These are phyloP conservation scores for Chelon auratus DNA, from an alignment of 2,797 vertebrate genomes.

Conservation along the genomic window DNA sequence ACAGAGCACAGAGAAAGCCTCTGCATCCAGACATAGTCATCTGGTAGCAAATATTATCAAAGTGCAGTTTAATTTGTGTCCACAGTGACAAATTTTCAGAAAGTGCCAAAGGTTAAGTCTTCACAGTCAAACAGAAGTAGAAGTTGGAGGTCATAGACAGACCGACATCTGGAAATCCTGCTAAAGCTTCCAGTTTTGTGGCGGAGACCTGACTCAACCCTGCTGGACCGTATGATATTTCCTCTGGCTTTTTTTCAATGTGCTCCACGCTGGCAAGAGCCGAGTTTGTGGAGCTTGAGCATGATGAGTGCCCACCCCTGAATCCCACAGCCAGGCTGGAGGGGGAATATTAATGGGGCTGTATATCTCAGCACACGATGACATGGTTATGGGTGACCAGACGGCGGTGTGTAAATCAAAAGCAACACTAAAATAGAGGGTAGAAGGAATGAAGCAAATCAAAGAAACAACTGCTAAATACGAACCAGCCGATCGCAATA, in stretches of 20 bases:
- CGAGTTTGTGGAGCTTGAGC: slow-evolving; percentile 45
- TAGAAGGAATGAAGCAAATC: slow-evolving; percentile 15
- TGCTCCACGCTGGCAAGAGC: slow-evolving; percentile 54
- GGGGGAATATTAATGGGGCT: slow-evolving; percentile 49
- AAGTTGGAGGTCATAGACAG: slow-evolving; percentile 32
- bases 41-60: slow-evolving; percentile 8
- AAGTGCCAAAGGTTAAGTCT: slow-evolving; percentile 25
- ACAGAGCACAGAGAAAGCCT: neutral
- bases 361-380: slow-evolving; percentile 69
- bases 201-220: slow-evolving; percentile 29
- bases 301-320: slow-evolving; percentile 59
- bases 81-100: neutral
- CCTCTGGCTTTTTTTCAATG: slow-evolving; percentile 59
- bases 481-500: neutral
- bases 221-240: slow-evolving; percentile 62
- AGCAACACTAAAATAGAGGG: slow-evolving; percentile 53
- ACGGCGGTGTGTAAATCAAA: slow-evolving; percentile 66
- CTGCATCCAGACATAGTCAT: slow-evolving; percentile 1
- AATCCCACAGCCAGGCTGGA: slow-evolving; percentile 50
- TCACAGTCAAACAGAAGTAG: slow-evolving; percentile 15
- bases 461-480: slow-evolving; percentile 5
- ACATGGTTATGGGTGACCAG: slow-evolving; percentile 66
- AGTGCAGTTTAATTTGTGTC: neutral
- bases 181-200: slow-evolving; percentile 44
- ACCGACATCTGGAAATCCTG: slow-evolving; percentile 17